These are phyloP conservation scores for Falcaria lacertinaria DNA, from an alignment of 2,888 invertebrate species.

Conservation along the genomic window DNA sequence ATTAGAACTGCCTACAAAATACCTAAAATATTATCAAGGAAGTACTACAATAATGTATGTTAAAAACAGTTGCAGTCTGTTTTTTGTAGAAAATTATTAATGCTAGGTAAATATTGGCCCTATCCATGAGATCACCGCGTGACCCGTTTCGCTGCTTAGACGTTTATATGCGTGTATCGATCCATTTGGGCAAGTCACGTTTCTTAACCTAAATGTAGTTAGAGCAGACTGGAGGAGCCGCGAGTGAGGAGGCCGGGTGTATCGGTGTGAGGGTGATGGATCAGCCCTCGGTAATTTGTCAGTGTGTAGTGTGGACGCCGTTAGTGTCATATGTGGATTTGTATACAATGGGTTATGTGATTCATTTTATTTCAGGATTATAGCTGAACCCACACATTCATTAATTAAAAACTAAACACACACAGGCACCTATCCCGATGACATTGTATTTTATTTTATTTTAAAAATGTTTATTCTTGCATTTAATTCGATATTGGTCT, in stretches of 20 bases:
- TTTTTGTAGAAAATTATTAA: not conserved
- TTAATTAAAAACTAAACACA: too few relatives aligned
- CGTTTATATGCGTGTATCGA: slow-evolving; percentile 66
- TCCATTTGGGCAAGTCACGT: slow-evolving; percentile 58
- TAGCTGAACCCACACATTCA: too few relatives aligned
- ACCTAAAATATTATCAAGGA: too few relatives aligned
- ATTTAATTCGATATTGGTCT: too few relatives aligned
- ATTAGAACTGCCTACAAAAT: too few relatives aligned
- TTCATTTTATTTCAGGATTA: too few relatives aligned
- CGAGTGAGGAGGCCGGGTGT: slow-evolving; percentile 26
- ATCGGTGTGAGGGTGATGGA: slow-evolving; percentile 31
- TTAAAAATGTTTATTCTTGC: too few relatives aligned
- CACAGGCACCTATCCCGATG: too few relatives aligned
- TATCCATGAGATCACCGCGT: slow-evolving; percentile 30
- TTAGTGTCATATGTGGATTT: not conserved
- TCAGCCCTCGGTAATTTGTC: slow-evolving; percentile 33
- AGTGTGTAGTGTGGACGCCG: slow-evolving; percentile 29
- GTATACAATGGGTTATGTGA: not conserved
- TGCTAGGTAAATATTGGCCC: slow-evolving; percentile 15
- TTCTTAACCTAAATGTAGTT: slow-evolving; percentile 49
- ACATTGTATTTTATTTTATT: too few relatives aligned
- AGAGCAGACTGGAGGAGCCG: slow-evolving; percentile 21
- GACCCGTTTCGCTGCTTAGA: slow-evolving; percentile 43
- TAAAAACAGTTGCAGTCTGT: too few relatives aligned
- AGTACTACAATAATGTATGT: too few relatives aligned